Conservation (phyloP, 2,888 invertebrate genomes). For the Pecten maximus region DNA sequence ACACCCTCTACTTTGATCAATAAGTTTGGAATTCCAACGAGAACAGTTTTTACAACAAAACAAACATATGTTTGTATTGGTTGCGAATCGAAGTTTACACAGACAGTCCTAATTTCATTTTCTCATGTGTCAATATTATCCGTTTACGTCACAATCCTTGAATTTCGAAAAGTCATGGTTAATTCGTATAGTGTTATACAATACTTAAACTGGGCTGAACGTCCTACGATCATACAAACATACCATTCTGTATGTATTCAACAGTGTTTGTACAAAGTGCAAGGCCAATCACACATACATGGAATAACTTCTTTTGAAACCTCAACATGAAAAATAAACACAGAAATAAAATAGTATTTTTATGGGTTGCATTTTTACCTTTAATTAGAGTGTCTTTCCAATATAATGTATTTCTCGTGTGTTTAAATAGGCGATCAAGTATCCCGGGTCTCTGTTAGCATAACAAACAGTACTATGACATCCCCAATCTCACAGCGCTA, state of each 20-base stretch:
- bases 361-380: slow-evolving; percentile 23
- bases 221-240: background rate
- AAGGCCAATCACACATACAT: background rate
- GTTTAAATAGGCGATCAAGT: background rate
- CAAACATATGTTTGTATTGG: background rate
- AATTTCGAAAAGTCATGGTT: slow-evolving; percentile 30
- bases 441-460: background rate
- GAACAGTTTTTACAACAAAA: background rate
- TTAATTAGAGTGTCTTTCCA: slow-evolving; percentile 13
- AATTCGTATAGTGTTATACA: slow-evolving; percentile 4
- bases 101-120: slow-evolving; percentile 29
- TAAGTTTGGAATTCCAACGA: background rate
- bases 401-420: background rate
- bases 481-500: slow-evolving; percentile 20
- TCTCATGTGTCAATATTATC: slow-evolving; percentile 32
- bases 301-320: slow-evolving; percentile 29
- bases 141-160: slow-evolving; percentile 15
- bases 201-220: background rate
- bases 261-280: slow-evolving; percentile 15
- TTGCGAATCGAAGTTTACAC: background rate
- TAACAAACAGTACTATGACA: background rate
- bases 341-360: slow-evolving; percentile 26
- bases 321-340: slow-evolving; percentile 19
- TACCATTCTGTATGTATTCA: background rate
- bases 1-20: background rate